Evolutionary conservation across 2,797 vertebrate species (phyloP), one percentile per base, ranked within the genome.

Genomic region (Kryptopterus vitreolus): DNA sequence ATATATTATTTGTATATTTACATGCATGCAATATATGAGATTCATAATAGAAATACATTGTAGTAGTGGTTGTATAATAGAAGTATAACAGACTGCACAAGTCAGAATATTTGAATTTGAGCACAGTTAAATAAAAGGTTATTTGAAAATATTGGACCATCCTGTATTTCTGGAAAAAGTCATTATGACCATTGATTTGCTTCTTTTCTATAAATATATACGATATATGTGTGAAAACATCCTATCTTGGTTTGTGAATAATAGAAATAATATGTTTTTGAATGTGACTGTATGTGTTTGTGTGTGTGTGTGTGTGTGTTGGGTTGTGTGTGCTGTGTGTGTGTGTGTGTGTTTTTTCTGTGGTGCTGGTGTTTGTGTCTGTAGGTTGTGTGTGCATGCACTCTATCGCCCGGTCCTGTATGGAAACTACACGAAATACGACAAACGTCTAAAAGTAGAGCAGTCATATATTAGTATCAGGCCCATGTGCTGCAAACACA

Each of bases 391-490:
- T 74, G 82, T 73, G 79, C 76, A 85, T 77, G 86, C 82, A 61
- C 73, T 84, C 84, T 77, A 59, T 86, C 84, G 79, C 86, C 78
- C n/a, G n/a, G 87, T 89, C 83, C n/a, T 82, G 82, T 76, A 86
- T n/a, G 82, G 87, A 88, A 85, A 84, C 84, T 72, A 43, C 74
- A 90, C 84, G 85, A 90, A 78, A 83, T 90, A 91, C 88, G 92
- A 88, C 93, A 92, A 89, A 88, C 80, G 82, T 90, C 77, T 83
- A 83, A 91, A 94, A 93, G 88, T 94, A 90, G 93, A 92, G 89
- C 93, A 93, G 90, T 85, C 82, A 88, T 89, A 90, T 89, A 76
- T 85, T 91, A 91, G 91, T 87, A 78, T 83, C 80, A 78, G n/a
- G 84, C 85, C 88, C 80, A 83, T 83, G 81, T 83, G 72, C 78